Conservation (phyloP, 2,888 invertebrate genomes). For the Caradrina kadenii region DNA sequence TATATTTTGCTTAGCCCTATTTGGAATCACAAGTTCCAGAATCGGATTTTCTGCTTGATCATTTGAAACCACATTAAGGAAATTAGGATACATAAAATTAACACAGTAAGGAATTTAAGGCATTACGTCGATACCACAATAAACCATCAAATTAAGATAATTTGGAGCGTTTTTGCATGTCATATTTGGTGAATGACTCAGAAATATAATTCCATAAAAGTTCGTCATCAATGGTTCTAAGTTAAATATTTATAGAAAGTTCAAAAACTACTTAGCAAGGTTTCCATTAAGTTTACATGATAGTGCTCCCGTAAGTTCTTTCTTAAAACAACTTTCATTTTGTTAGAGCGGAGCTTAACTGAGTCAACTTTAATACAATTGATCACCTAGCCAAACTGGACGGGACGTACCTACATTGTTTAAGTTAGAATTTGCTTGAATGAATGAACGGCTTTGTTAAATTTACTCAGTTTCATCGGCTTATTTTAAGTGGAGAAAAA, state of each 20-base stretch:
- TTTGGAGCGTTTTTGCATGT: not conserved
- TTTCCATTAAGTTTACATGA: slow-evolving; percentile 17
- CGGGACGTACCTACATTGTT: slow-evolving; percentile 38
- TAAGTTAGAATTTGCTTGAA: slow-evolving; percentile 46
- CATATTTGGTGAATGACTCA: not conserved
- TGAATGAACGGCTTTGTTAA: slow-evolving; percentile 17
- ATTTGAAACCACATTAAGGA: no score
- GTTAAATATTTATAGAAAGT: slow-evolving; percentile 4
- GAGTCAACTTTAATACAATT: slow-evolving; percentile 45
- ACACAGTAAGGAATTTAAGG: not conserved
- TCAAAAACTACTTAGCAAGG: not conserved
- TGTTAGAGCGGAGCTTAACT: slow-evolving; percentile 24
- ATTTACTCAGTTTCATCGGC: slow-evolving; percentile 4
- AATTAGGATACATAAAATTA: no score
- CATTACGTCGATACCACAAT: not conserved
- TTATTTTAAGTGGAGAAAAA: slow-evolving; percentile 6
- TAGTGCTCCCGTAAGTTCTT: slow-evolving; percentile 12
- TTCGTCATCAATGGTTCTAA: not conserved
- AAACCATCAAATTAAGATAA: not conserved
- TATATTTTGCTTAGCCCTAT: not conserved
- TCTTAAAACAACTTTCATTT: slow-evolving; percentile 26
- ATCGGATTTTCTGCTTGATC: no score
- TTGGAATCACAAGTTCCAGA: not conserved
- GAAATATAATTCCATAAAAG: not conserved
- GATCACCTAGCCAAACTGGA: slow-evolving; percentile 47